phyloP scores from a whole-genome alignment of 2,888 invertebrate genomes.

The Euphydryas editha region DNA sequence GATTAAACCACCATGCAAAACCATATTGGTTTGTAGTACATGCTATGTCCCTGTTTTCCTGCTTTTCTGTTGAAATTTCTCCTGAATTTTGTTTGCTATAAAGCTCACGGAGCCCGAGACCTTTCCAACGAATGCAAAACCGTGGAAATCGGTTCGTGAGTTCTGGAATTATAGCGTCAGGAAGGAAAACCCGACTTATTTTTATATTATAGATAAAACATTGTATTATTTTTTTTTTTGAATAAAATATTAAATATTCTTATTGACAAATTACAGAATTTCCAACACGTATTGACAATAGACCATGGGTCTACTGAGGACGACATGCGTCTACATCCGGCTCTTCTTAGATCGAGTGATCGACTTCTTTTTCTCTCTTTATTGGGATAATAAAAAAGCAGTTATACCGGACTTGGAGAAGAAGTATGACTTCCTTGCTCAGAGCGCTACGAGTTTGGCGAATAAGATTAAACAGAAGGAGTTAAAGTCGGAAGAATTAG shows the following conservation, averaged over 20 bases:
- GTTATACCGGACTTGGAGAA: constrained; percentile 65
- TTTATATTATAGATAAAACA: no score
- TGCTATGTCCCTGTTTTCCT: no score
- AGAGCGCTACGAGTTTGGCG: constrained; percentile 87
- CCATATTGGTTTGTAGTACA: no score
- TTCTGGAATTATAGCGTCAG: no score
- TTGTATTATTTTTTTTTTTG: neutral
- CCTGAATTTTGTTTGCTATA: no score
- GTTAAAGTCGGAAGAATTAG: constrained; percentile 88
- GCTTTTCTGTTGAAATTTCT: no score
- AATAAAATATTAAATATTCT: neutral
- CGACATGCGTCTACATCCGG: constrained; percentile 51
- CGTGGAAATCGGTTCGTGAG: no score
- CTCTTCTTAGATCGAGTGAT: constrained; percentile 62
- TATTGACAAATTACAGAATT: neutral
- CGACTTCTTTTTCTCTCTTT: constrained; percentile 71
- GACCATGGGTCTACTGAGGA: constrained; percentile 47
- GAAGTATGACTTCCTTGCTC: constrained; percentile 65
- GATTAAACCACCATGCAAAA: no score
- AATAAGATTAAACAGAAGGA: constrained; percentile 85
- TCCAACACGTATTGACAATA: constrained; percentile 13
- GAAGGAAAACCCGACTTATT: no score
- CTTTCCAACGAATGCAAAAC: no score
- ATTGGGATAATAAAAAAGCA: constrained; percentile 67
- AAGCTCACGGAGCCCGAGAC: no score